phyloP scores from a whole-genome alignment of 2,888 invertebrate species.

The Callyntrura sp. region DNA sequence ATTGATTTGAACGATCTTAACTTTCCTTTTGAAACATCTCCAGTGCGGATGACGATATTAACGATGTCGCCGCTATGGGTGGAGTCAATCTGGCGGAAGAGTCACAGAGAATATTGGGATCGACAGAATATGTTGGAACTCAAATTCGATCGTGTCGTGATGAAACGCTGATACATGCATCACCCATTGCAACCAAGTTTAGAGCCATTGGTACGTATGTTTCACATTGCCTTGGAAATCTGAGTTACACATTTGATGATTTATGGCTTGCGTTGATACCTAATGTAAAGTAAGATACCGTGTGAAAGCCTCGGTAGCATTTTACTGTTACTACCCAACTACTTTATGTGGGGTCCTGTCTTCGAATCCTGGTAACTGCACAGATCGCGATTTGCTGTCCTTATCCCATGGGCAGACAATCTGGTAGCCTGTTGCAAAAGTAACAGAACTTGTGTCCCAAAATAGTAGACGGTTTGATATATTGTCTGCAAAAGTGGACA shows the following conservation, averaged over 20 bases:
- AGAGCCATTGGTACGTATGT: slow-evolving; percentile 82
- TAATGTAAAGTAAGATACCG: background rate
- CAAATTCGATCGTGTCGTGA: slow-evolving; percentile 97
- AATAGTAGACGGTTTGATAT: background rate
- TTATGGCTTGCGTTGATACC: background rate
- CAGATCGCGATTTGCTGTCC: slow-evolving; percentile 73
- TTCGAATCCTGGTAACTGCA: slow-evolving; percentile 49
- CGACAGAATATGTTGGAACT: slow-evolving; percentile 95
- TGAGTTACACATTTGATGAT: background rate
- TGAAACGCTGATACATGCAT: slow-evolving; percentile 93
- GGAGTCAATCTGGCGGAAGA: slow-evolving; percentile 99
- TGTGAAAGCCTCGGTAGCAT: background rate
- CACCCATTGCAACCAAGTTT: slow-evolving; percentile 85
- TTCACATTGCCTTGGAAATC: background rate
- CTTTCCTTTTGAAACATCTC: slow-evolving; percentile 83
- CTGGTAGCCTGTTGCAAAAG: slow-evolving; percentile 77
- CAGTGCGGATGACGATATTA: slow-evolving; percentile 97
- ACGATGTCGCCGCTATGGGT: slow-evolving; percentile 99
- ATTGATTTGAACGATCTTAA: background rate
- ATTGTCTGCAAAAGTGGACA: background rate
- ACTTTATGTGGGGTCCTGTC: background rate
- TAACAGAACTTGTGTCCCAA: slow-evolving; percentile 2
- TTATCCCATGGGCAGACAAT: slow-evolving; percentile 66
- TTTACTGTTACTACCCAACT: background rate
- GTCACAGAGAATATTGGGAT: slow-evolving; percentile 96